phyloP scores from a whole-genome alignment of 2,888 invertebrate genomes.

The Strigamia crassipes region DNA sequence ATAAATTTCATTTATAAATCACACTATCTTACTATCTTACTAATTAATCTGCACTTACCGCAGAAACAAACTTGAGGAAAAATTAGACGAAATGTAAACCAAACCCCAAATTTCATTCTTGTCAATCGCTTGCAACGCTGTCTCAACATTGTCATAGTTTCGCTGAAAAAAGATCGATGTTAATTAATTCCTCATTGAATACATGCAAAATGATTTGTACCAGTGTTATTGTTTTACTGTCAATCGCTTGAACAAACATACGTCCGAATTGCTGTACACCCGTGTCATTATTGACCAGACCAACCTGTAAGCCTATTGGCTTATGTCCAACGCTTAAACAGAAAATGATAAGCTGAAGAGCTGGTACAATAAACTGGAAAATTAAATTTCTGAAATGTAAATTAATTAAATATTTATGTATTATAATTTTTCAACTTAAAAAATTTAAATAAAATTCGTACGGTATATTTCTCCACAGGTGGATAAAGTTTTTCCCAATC shows the following conservation, averaged over 20 bases:
- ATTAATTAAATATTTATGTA: neutral
- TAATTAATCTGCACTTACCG: constrained; percentile 45
- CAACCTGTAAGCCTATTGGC: constrained; percentile 57
- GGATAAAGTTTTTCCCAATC: constrained; percentile 47
- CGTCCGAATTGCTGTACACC: constrained; percentile 22
- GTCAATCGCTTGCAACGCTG: neutral
- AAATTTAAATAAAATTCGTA: constrained; percentile 33
- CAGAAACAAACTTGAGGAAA: constrained; percentile 47
- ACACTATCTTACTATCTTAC: no score
- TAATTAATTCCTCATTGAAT: neutral
- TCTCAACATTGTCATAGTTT: neutral
- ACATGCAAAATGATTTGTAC: neutral
- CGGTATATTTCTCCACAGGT: neutral
- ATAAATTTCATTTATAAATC: neutral
- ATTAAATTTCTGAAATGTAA: constrained; percentile 56
- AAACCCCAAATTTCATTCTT: constrained; percentile 48
- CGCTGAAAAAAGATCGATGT: neutral
- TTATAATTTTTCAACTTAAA: neutral
- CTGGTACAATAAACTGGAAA: constrained; percentile 60
- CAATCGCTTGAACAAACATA: neutral
- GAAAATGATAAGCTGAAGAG: constrained; percentile 60
- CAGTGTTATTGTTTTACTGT: neutral
- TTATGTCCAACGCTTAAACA: constrained; percentile 55
- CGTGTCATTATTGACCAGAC: constrained; percentile 59
- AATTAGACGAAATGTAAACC: constrained; percentile 48